Percentiles rank a stretch among this genome's conserved stretches.
These are phyloP conservation scores for Gymnorhina tibicen DNA, from an alignment of 2,113 vertebrate species.

Conservation along the genomic window DNA sequence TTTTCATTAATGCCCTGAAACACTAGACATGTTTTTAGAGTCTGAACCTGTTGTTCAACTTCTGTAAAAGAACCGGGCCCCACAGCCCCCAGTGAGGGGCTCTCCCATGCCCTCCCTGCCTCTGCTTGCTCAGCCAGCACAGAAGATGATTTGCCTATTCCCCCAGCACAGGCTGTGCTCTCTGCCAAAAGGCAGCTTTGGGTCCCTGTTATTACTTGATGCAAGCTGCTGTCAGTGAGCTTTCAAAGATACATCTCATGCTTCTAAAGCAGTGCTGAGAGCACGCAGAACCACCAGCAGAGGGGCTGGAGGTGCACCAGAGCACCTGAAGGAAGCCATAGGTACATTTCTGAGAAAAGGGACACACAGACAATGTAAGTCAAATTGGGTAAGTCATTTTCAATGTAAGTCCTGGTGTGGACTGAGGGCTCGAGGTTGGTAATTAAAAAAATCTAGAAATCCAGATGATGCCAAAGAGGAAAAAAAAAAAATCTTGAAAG, in stretches of 20 bases:
- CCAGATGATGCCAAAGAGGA: not conserved
- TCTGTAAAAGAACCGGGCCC: fast-evolving
- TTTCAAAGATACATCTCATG: fast-evolving
- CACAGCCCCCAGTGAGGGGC: too few species aligned
- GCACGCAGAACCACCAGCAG: not conserved
- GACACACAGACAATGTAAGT: fast-evolving
- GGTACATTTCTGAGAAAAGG: not conserved
- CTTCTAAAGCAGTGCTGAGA: not conserved
- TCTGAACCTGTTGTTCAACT: not conserved
- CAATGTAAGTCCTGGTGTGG: not conserved
- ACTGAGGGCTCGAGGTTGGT: fast-evolving
- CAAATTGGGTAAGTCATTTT: not conserved
- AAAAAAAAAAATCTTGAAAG: not conserved
- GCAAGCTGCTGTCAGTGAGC: fast-evolving
- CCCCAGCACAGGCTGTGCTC: not conserved
- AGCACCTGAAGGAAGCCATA: not conserved
- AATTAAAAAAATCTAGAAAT: not conserved
- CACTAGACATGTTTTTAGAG: not conserved
- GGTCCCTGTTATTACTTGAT: fast-evolving
- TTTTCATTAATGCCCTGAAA: not conserved
- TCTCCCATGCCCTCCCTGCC: not conserved
- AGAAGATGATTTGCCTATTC: not conserved
- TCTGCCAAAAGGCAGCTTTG: not conserved
- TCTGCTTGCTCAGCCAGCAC: not conserved
- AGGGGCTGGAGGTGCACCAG: not conserved